phyloP scores from a whole-genome alignment of 2,888 invertebrate genomes.

The Chydorus sphaericus region DNA sequence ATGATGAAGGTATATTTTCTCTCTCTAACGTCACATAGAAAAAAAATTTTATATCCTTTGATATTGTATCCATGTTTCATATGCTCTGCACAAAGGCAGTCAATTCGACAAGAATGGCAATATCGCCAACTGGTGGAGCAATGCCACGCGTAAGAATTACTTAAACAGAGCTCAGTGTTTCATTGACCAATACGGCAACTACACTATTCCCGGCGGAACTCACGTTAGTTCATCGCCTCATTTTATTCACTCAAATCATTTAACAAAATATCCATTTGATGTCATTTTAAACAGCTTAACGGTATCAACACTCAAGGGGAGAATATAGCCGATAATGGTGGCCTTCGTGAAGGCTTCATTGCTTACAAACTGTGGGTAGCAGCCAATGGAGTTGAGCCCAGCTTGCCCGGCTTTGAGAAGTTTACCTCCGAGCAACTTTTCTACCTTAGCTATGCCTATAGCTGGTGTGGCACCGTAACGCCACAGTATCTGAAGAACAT shows the following conservation, averaged over 20 bases:
- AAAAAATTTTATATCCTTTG: too few species aligned
- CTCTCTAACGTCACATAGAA: not conserved
- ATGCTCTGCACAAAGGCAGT: slow-evolving; percentile 27
- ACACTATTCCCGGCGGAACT: slow-evolving; percentile 35
- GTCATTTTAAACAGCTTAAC: too few species aligned
- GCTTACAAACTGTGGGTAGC: too few species aligned
- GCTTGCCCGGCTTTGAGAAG: too few species aligned
- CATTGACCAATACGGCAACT: slow-evolving; percentile 35
- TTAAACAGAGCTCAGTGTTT: slow-evolving; percentile 36
- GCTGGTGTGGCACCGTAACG: slow-evolving; percentile 8
- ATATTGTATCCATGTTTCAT: too few species aligned
- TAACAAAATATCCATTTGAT: too few species aligned
- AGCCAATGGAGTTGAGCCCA: too few species aligned
- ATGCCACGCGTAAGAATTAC: slow-evolving; percentile 33
- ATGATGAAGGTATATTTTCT: slow-evolving; percentile 22
- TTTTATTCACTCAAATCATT: too few species aligned
- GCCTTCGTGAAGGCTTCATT: too few species aligned
- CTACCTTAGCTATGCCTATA: slow-evolving; percentile 32
- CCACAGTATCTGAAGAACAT: slow-evolving; percentile 3
- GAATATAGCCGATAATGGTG: too few species aligned
- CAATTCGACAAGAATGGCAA: slow-evolving; percentile 39
- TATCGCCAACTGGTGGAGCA: slow-evolving; percentile 39
- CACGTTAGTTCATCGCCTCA: too few species aligned
- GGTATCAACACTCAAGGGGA: too few species aligned
- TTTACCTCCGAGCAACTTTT: slow-evolving; percentile 33